Conservation (phyloP, 2,113 vertebrate genomes). For the Petrocephalus microphthalmus region DNA sequence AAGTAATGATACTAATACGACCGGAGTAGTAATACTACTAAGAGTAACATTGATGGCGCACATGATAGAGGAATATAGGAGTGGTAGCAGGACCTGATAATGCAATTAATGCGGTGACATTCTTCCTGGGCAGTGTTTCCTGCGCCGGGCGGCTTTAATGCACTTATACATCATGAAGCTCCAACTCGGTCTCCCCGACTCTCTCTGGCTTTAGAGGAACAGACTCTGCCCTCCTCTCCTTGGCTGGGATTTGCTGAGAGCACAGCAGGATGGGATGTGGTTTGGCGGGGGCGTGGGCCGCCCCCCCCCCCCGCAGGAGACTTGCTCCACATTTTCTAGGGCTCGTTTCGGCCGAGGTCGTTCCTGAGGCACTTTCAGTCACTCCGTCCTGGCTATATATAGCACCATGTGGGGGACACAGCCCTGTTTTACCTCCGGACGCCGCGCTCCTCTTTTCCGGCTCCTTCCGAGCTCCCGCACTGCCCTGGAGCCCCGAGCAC, state of each 20-base stretch:
- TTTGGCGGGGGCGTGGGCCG: neutral
- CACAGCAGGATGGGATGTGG: neutral
- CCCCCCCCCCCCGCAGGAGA: neutral
- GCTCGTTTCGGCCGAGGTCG: neutral
- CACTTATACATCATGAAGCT: neutral
- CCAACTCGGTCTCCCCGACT: neutral
- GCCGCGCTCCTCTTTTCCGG: neutral
- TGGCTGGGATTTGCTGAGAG: constrained; percentile 3
- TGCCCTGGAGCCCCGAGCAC: neutral
- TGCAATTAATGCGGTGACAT: neutral
- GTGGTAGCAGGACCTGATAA: neutral
- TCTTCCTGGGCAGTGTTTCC: neutral
- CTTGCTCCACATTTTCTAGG: neutral
- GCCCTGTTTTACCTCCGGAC: constrained; percentile 7
- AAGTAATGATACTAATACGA: neutral
- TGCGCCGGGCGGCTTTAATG: neutral
- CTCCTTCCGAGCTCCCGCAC: neutral
- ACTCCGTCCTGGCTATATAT: constrained; percentile 42
- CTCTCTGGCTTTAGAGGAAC: neutral
- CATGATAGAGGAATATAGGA: neutral
- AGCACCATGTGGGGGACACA: constrained; percentile 17
- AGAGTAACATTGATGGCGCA: neutral
- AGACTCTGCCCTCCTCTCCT: constrained; percentile 1
- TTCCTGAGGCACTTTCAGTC: neutral
- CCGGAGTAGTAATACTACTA: neutral